Evolutionary conservation across 1,140 invertebrate species (phyloP).

Genomic region (Drosophila ficusphila): DNA sequence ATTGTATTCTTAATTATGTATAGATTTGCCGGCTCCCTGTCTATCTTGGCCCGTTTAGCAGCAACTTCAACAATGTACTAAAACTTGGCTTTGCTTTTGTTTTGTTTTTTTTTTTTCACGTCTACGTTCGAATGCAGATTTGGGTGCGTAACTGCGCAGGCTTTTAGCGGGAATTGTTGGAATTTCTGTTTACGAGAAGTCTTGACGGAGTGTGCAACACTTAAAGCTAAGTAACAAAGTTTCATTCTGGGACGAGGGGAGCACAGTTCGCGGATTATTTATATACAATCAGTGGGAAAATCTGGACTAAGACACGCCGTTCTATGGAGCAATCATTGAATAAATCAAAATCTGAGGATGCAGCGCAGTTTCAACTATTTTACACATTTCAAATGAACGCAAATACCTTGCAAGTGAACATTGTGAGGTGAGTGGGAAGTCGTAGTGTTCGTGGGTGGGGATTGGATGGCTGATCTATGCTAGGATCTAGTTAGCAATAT

Average conservation of each 20-base stretch:
- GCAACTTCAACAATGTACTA: conserved; percentile 48
- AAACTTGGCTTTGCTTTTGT: conserved; percentile 26
- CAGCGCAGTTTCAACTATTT: conserved; percentile 49
- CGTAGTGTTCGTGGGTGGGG: conserved; percentile 11
- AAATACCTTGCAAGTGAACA: conserved; percentile 15
- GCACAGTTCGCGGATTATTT: conserved; percentile 24
- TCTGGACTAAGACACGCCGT: conserved; percentile 53
- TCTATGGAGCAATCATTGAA: conserved; percentile 39
- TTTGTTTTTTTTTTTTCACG: conserved; percentile 7
- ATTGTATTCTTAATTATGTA: conserved; percentile 39
- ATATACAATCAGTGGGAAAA: conserved; percentile 47
- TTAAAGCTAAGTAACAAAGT: conserved; percentile 81
- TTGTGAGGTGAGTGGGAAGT: conserved; percentile 21
- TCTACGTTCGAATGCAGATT: conserved; percentile 10
- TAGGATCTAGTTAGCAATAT: conserved; percentile 67
- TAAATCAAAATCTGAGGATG: conserved; percentile 8
- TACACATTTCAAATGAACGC: conserved; percentile 57
- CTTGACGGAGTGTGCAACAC: conserved; percentile 77
- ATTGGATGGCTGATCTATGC: conserved; percentile 62
- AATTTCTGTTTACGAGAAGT: conserved; percentile 49
- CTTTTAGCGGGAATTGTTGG: conserved; percentile 32
- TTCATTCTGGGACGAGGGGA: conserved; percentile 26
- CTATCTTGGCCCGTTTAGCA: conserved; percentile 37
- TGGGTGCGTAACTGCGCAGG: conserved; percentile 18
- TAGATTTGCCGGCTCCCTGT: conserved; percentile 38